These are phyloP conservation scores for Drosophila falleni DNA, from an alignment of 2,888 invertebrate genomes.

Conservation along the genomic window DNA sequence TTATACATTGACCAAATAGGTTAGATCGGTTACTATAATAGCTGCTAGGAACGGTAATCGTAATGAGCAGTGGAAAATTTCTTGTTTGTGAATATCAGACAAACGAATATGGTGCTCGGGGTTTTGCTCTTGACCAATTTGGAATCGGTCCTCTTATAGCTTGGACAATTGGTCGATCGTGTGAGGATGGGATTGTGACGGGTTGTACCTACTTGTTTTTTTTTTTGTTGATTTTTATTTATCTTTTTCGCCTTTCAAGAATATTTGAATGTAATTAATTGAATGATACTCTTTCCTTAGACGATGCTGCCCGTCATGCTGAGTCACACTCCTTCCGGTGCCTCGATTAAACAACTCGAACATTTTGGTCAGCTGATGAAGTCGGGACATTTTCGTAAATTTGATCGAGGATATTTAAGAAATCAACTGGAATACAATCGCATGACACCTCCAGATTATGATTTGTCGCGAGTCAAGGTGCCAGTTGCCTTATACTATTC, in stretches of 20 bases:
- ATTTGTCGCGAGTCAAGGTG: conserved; percentile 86
- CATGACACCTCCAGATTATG: conserved; percentile 86
- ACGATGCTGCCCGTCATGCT: conserved; percentile 86
- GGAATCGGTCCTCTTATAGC: too few relatives aligned
- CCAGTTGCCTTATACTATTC: conserved; percentile 87
- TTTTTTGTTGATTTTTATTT: background rate
- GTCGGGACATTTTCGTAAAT: conserved; percentile 85
- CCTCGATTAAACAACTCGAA: conserved; percentile 85
- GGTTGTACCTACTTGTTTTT: too few relatives aligned
- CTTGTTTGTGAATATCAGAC: too few relatives aligned
- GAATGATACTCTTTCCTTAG: conserved; percentile 50
- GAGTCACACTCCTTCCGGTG: conserved; percentile 85
- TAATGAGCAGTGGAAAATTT: too few relatives aligned
- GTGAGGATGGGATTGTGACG: too few relatives aligned
- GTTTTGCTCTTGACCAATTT: too few relatives aligned
- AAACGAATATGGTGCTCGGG: too few relatives aligned
- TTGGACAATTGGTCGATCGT: too few relatives aligned
- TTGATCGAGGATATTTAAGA: conserved; percentile 84
- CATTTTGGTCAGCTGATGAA: conserved; percentile 85
- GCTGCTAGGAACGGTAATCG: too few relatives aligned
- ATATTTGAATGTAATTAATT: conserved; percentile 6
- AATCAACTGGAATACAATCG: conserved; percentile 86
- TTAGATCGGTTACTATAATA: too few relatives aligned
- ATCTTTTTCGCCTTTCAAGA: background rate
- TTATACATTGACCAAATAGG: too few relatives aligned